These are phyloP conservation scores for Drosophila burlai DNA, from an alignment of 1,140 invertebrate species.

Conservation along the genomic window DNA sequence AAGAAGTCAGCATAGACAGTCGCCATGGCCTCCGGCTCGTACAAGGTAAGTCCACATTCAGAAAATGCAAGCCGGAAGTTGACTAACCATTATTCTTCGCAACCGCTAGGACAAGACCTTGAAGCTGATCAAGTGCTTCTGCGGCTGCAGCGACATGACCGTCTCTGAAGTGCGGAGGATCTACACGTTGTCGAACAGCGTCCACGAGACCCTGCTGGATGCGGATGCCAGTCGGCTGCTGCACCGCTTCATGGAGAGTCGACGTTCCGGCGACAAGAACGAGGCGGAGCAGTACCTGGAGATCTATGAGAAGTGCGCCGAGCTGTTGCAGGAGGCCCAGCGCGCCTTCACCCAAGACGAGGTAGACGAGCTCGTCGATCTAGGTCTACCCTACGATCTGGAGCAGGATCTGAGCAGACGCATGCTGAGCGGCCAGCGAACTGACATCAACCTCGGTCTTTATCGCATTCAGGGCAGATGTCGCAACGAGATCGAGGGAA, in stretches of 20 bases:
- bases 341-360: slow-evolving; percentile 69
- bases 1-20: not conserved
- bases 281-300: slow-evolving; percentile 68
- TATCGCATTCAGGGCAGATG: slow-evolving; percentile 69
- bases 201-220: slow-evolving; percentile 72
- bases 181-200: slow-evolving; percentile 67
- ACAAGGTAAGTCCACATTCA: slow-evolving; percentile 42
- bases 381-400: slow-evolving; percentile 58
- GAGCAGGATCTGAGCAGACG: slow-evolving; percentile 68
- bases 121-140: slow-evolving; percentile 74
- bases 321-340: slow-evolving; percentile 50
- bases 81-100: not conserved
- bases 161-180: slow-evolving; percentile 72
- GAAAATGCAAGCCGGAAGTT: not conserved
- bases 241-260: slow-evolving; percentile 51
- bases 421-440: slow-evolving; percentile 47
- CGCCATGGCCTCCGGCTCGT: slow-evolving; percentile 48
- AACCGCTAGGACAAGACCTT: slow-evolving; percentile 43
- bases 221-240: slow-evolving; percentile 51
- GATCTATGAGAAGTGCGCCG: slow-evolving; percentile 71
- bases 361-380: slow-evolving; percentile 65
- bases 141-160: slow-evolving; percentile 78
- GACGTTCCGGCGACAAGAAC: slow-evolving; percentile 65
- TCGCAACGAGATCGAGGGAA: slow-evolving; percentile 74
- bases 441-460: slow-evolving; percentile 66